phyloP scores from a whole-genome alignment of 2,888 invertebrate species.

The Gasteruption jaculator region DNA sequence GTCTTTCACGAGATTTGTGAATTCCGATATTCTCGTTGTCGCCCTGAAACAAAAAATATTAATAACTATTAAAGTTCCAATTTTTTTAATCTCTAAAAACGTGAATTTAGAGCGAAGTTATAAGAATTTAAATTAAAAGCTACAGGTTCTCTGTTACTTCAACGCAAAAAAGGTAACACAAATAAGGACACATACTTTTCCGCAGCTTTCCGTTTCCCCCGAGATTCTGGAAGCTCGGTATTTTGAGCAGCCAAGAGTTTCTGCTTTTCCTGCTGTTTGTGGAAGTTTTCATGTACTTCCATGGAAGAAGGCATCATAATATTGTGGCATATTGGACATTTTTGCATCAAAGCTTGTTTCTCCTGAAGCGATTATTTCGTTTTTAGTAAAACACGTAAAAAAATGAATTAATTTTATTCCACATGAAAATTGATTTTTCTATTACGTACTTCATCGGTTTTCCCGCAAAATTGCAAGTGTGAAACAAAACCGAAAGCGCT shows the following conservation, averaged over 20 bases:
- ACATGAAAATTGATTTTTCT: too few species aligned
- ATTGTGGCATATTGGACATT: conserved; percentile 57
- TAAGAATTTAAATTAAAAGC: too few species aligned
- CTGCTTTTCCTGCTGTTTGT: conserved; percentile 41
- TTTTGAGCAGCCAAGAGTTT: conserved; percentile 7
- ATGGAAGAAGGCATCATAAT: conserved; percentile 58
- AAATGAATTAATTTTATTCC: not conserved
- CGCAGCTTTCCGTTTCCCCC: conserved; percentile 50
- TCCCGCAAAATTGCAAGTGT: conserved; percentile 61
- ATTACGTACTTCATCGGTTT: conserved; percentile 53
- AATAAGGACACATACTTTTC: conserved; percentile 43
- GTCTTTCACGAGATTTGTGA: conserved; percentile 33
- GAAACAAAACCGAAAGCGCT: conserved; percentile 60
- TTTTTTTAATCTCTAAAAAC: conserved; percentile 10
- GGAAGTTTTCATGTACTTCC: conserved; percentile 56
- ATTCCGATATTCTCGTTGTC: conserved; percentile 40
- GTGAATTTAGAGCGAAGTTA: too few species aligned
- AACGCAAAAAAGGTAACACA: too few species aligned
- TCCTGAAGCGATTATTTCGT: conserved; percentile 28
- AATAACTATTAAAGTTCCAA: conserved; percentile 16
- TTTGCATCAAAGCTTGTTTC: conserved; percentile 48
- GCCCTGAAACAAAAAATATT: conserved; percentile 39
- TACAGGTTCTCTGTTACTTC: too few species aligned
- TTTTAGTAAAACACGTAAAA: conserved; percentile 3
- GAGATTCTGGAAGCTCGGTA: conserved; percentile 5